Conservation (phyloP, 2,113 vertebrate genomes). For the Pampusana beccarii region DNA sequence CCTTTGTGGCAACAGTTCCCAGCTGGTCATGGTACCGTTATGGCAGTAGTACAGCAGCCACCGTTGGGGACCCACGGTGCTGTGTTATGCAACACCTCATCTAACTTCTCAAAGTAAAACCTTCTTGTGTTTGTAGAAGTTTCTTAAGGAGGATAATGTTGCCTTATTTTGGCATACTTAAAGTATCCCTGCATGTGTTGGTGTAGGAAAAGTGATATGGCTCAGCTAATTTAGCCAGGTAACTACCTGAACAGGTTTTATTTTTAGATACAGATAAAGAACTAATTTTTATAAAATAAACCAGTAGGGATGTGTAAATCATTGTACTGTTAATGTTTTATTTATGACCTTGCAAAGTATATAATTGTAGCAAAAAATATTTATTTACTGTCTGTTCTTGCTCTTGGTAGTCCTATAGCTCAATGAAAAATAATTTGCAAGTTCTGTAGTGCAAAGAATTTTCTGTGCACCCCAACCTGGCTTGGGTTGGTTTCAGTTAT, state of each 20-base stretch:
- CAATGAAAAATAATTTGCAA: not conserved
- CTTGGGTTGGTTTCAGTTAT: not conserved
- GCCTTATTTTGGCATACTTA: not conserved
- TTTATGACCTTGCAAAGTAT: not conserved
- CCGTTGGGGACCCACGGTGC: fast-evolving
- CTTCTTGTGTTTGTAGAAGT: not conserved
- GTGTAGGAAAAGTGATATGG: not conserved
- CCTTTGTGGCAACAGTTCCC: not conserved
- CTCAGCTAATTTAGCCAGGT: not conserved
- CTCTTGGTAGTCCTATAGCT: not conserved
- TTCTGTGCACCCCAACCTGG: not conserved
- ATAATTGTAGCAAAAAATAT: not conserved
- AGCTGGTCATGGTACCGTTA: not conserved
- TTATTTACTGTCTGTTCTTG: not conserved
- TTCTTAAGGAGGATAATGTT: not conserved
- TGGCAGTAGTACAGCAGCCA: not conserved
- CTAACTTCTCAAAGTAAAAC: not conserved
- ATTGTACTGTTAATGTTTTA: not conserved
- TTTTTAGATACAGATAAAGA: not conserved
- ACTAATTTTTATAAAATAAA: not conserved
- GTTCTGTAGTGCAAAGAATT: not conserved
- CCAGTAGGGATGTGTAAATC: not conserved
- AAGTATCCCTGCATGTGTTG: not conserved
- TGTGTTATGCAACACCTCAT: not conserved
- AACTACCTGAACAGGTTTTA: not conserved